These are phyloP conservation scores for Myotis findleyi DNA, from an alignment of 2,797 vertebrate genomes.

Conservation along the genomic window DNA sequence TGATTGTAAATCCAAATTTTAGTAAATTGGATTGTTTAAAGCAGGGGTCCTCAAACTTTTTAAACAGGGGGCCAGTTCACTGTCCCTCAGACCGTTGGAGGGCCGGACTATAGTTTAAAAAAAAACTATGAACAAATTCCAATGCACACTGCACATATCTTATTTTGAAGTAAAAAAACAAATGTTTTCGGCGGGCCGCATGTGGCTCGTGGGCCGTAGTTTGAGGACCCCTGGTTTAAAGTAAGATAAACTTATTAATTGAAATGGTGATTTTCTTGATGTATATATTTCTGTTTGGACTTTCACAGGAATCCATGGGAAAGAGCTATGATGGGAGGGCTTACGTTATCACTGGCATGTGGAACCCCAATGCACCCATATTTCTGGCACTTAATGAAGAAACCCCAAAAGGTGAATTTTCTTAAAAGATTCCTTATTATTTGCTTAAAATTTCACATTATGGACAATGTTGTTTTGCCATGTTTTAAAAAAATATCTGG, in stretches of 20 bases:
- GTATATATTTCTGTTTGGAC: neutral
- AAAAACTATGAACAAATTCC: too few species aligned
- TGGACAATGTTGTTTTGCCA: constrained; percentile 11
- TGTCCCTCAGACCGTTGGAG: too few species aligned
- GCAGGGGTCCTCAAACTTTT: too few species aligned
- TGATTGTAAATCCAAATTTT: constrained; percentile 40
- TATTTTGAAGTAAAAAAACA: too few species aligned
- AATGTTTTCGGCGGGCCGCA: too few species aligned
- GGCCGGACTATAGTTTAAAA: too few species aligned
- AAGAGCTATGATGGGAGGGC: constrained; percentile 96
- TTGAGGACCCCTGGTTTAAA: neutral
- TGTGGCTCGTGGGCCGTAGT: too few species aligned
- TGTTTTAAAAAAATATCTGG: neutral
- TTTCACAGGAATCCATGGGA: constrained; percentile 95
- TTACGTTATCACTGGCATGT: constrained; percentile 96
- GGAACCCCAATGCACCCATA: constrained; percentile 94
- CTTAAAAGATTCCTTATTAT: constrained; percentile 57
- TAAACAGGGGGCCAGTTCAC: too few species aligned
- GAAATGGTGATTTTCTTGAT: constrained; percentile 9
- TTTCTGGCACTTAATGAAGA: constrained; percentile 97
- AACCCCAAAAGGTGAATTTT: constrained; percentile 95
- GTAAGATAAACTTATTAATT: neutral
- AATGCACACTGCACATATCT: too few species aligned
- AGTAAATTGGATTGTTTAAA: constrained; percentile 31
- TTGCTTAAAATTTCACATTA: constrained; percentile 54